Percentiles rank a stretch among this genome's conserved stretches.
Evolutionary conservation across 2,888 invertebrate species (phyloP).

Genomic region (Nebria salina): DNA sequence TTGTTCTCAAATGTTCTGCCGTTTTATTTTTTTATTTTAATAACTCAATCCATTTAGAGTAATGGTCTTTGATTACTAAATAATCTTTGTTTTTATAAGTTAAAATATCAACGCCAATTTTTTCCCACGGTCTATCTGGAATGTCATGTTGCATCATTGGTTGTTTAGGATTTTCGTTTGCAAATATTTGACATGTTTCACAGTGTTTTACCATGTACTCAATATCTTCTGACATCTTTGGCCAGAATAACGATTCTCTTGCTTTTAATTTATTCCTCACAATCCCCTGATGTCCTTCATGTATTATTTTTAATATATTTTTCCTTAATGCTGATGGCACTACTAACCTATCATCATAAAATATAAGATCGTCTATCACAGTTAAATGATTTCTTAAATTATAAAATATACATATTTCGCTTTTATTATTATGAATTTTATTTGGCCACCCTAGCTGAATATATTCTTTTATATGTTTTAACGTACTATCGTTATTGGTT

Average conservation of each 20-base stretch:
- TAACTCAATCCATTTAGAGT: slow-evolving; percentile 49
- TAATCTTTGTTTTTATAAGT: slow-evolving; percentile 48
- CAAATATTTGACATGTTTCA: slow-evolving; percentile 39
- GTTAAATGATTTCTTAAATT: slow-evolving; percentile 39
- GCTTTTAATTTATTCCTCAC: slow-evolving; percentile 43
- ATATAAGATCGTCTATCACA: slow-evolving; percentile 9
- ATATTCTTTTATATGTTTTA: slow-evolving; percentile 33
- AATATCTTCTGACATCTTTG: slow-evolving; percentile 39
- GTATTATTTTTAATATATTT: slow-evolving; percentile 26
- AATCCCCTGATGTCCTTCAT: slow-evolving; percentile 44
- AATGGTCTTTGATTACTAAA: slow-evolving; percentile 49
- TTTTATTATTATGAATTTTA: slow-evolving; percentile 18
- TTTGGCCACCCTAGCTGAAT: slow-evolving; percentile 37
- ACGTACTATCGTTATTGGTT: slow-evolving; percentile 25
- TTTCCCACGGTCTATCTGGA: slow-evolving; percentile 43
- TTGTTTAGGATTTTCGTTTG: slow-evolving; percentile 40
- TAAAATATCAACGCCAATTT: slow-evolving; percentile 40
- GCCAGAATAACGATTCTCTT: slow-evolving; percentile 42
- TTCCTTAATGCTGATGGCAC: too few relatives aligned
- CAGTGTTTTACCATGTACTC: slow-evolving; percentile 35
- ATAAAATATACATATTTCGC: slow-evolving; percentile 30
- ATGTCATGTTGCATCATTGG: slow-evolving; percentile 43
- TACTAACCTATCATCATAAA: too few relatives aligned
- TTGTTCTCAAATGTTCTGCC: slow-evolving; percentile 34
- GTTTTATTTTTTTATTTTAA: slow-evolving; percentile 43